Percentiles rank a stretch among this genome's conserved stretches.
These are phyloP conservation scores for Ormyrus rosae DNA, from an alignment of 2,888 invertebrate species.

Conservation along the genomic window DNA sequence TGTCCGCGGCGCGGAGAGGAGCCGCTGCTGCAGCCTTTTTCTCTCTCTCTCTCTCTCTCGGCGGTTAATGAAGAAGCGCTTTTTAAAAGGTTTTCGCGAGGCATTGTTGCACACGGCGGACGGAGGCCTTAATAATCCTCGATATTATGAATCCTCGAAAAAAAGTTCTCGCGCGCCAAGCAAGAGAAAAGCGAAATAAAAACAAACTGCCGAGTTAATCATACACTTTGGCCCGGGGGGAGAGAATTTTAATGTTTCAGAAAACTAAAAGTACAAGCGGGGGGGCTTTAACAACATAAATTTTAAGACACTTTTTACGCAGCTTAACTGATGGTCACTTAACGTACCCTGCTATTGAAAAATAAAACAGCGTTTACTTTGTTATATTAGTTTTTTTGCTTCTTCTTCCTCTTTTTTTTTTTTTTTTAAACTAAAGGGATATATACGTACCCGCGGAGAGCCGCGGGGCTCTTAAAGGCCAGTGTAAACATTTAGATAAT, in stretches of 20 bases:
- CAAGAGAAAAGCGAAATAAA: constrained; percentile 12
- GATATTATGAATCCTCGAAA: no score
- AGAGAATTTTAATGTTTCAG: constrained; percentile 30
- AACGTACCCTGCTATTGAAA: constrained; percentile 5
- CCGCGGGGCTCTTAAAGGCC: no score
- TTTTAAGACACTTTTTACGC: constrained; percentile 30
- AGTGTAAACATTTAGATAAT: no score
- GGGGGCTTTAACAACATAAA: neutral
- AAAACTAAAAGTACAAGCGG: constrained; percentile 28
- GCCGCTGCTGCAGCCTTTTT: no score
- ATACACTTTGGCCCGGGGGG: constrained; percentile 1
- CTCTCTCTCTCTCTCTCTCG: no score
- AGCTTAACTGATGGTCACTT: constrained; percentile 19
- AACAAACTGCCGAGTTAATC: constrained; percentile 22
- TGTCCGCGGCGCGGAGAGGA: no score
- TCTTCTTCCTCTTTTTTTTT: neutral
- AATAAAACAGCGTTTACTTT: constrained; percentile 3
- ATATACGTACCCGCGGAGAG: no score
- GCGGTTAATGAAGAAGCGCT: no score
- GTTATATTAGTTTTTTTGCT: neutral
- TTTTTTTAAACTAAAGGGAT: no score
- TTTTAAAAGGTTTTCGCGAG: no score
- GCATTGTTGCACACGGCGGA: no score
- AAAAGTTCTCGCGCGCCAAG: neutral
- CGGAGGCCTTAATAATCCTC: no score